These are phyloP conservation scores for Coleophora deauratella DNA, from an alignment of 2,888 invertebrate species.

Conservation along the genomic window DNA sequence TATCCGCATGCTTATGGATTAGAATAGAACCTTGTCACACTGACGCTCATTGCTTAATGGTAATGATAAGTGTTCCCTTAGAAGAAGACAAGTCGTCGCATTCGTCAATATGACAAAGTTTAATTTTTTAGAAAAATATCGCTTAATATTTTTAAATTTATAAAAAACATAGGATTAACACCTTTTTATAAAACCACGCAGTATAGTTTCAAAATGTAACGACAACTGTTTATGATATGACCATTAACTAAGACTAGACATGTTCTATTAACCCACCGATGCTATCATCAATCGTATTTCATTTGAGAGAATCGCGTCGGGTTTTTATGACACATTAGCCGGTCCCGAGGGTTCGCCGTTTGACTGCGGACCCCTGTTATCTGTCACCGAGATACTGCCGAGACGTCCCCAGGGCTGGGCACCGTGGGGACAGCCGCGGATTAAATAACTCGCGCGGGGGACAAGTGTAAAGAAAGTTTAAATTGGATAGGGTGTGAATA, in stretches of 20 bases:
- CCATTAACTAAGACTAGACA: constrained; percentile 7
- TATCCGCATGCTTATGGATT: too few relatives aligned
- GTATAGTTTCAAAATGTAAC: too few relatives aligned
- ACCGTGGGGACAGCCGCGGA: constrained; percentile 27
- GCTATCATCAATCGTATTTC: constrained; percentile 40
- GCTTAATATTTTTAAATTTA: too few relatives aligned
- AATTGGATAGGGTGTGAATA: neutral
- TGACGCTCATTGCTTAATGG: too few relatives aligned
- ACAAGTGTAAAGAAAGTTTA: neutral
- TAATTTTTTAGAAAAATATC: too few relatives aligned
- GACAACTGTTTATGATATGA: too few relatives aligned
- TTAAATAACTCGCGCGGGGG: constrained; percentile 2
- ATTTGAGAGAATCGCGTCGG: constrained; percentile 56
- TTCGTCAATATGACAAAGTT: too few relatives aligned
- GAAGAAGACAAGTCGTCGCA: too few relatives aligned
- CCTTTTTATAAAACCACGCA: too few relatives aligned
- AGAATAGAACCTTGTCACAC: too few relatives aligned
- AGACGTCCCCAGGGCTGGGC: constrained; percentile 42
- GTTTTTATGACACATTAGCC: constrained; percentile 66
- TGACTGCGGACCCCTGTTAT: constrained; percentile 39
- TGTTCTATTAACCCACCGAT: constrained; percentile 39
- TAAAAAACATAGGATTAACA: too few relatives aligned
- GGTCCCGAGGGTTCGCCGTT: constrained; percentile 29
- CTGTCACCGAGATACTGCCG: constrained; percentile 63
- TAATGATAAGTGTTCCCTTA: too few relatives aligned